Base-by-base conservation (phyloP, 1,140 invertebrate genomes). In the Lasioglossum albipes region DNA sequence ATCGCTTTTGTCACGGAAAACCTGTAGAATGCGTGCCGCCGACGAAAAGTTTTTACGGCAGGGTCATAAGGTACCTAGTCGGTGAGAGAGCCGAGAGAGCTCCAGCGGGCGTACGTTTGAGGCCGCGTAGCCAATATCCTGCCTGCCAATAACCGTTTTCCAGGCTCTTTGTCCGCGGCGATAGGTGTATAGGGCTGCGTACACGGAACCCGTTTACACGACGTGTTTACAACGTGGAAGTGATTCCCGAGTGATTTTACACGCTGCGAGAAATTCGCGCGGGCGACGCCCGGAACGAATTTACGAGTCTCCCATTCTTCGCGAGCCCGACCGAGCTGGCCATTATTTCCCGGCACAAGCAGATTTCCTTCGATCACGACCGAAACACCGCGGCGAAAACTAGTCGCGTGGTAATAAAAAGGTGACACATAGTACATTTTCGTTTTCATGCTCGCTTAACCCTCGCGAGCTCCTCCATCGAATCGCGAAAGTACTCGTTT, bases 121-220 rank as follows among this genome's bases (percentile, higher is more conserved):
- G 31, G 52, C 31, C 31, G 65, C 71, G 65, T 22, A 78, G 69
- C 66, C 73, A 78, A 82, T 82, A 78, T 82, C 75, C 68, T 64
- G 61, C 22, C 62, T 82, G 62, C 68, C 75, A 78, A 79, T 79
- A 82, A 82, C 80, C 80, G 80, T 78, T 82, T 73, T 13, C 73
- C 76, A 73, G 42, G 20, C 54, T 71, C 76, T 82, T 82, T 82
- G 76, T 79, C 76, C 76, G 13, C 49, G 20, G 61, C 69, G 66
- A 77, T 81, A 65, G 31, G 75, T 78, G 65, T 66, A 82, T 59
- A 66, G 41, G 57, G 22, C 57, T 64, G 70, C 54, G 70, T 73
- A 82, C 75, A 65, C 42, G 70, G 70, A 82, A 82, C 81, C 61
- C 81, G 76, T 74, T 82, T 64, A 70, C 75, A 68, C 76, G 75